These are phyloP conservation scores for Fundulus diaphanus DNA, from an alignment of 2,797 vertebrate genomes.

Conservation along the genomic window DNA sequence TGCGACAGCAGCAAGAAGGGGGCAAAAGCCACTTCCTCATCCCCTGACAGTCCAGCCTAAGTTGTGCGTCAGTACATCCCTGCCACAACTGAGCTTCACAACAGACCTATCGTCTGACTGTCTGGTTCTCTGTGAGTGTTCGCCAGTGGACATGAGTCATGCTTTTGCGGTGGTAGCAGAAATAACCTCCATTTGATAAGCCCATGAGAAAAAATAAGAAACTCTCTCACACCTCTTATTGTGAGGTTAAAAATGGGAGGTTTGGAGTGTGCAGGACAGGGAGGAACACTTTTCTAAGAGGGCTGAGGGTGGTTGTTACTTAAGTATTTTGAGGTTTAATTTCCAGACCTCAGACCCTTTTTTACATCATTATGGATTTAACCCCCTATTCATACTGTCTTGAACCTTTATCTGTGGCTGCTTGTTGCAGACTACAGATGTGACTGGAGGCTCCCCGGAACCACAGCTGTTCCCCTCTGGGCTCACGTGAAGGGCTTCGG, in stretches of 20 bases:
- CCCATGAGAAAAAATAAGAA: slow-evolving; percentile 48
- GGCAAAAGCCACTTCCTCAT: slow-evolving; percentile 75
- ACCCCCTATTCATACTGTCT: slow-evolving; percentile 15
- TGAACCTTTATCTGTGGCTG: slow-evolving; percentile 69
- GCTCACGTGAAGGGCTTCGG: slow-evolving; percentile 69
- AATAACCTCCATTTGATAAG: slow-evolving; percentile 62
- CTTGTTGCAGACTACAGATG: slow-evolving; percentile 54
- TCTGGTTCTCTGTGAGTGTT: slow-evolving; percentile 46
- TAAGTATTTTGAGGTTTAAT: slow-evolving; percentile 45
- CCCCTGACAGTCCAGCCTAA: slow-evolving; percentile 50
- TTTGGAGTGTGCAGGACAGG: neutral
- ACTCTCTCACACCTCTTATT: slow-evolving; percentile 25
- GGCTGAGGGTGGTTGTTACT: slow-evolving; percentile 35
- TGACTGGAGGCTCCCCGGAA: slow-evolving; percentile 77
- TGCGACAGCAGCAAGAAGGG: slow-evolving; percentile 58
- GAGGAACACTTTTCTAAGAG: neutral
- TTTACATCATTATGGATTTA: slow-evolving; percentile 38
- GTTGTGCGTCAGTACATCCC: slow-evolving; percentile 60
- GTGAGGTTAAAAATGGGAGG: slow-evolving; percentile 6
- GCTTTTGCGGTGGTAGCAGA: slow-evolving; percentile 32
- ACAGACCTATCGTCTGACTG: slow-evolving; percentile 43
- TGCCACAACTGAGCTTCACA: slow-evolving; percentile 20
- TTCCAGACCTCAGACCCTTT: slow-evolving; percentile 32
- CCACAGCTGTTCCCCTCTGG: slow-evolving; percentile 74
- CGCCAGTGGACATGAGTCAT: slow-evolving; percentile 63